Conservation (phyloP, 2,888 invertebrate genomes). For the Cephus runcator region DNA sequence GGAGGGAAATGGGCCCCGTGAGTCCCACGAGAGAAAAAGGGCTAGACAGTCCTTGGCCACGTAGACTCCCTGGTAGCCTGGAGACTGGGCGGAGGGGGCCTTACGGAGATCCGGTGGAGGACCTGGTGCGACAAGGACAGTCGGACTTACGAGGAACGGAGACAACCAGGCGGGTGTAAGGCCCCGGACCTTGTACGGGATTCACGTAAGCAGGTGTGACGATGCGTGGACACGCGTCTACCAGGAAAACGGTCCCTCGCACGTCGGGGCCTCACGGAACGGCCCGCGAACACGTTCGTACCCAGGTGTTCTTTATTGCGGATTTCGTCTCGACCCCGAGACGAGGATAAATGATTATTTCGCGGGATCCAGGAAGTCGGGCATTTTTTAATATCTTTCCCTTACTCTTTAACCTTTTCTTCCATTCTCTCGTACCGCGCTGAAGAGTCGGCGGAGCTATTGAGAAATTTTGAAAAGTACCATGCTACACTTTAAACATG, state of each 20-base stretch:
- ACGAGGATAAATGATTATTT: conserved; percentile 20
- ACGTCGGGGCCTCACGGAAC: conserved; percentile 28
- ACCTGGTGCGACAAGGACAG: background rate
- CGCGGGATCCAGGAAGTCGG: conserved; percentile 25
- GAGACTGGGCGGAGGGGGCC: background rate
- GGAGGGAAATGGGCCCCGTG: background rate
- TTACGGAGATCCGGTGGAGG: background rate
- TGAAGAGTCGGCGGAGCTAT: background rate
- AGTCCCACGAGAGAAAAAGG: conserved; percentile 8
- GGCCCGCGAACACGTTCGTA: conserved; percentile 21
- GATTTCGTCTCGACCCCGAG: conserved; percentile 35
- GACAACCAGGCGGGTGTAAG: conserved; percentile 17
- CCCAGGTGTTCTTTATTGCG: conserved; percentile 57
- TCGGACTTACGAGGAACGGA: conserved; percentile 7
- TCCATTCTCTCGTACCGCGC: background rate
- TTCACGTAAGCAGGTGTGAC: conserved; percentile 64
- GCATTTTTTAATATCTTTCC: background rate
- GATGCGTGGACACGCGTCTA: conserved; percentile 64
- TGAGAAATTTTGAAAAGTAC: background rate
- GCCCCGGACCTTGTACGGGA: conserved; percentile 38
- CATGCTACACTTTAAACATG: background rate
- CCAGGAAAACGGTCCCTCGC: conserved; percentile 51
- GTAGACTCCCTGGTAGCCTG: background rate
- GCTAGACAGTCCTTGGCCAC: conserved; percentile 6
- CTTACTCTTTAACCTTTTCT: background rate